Base-by-base conservation (phyloP, 1,140 invertebrate species). In the Diorhabda sublineata region DNA sequence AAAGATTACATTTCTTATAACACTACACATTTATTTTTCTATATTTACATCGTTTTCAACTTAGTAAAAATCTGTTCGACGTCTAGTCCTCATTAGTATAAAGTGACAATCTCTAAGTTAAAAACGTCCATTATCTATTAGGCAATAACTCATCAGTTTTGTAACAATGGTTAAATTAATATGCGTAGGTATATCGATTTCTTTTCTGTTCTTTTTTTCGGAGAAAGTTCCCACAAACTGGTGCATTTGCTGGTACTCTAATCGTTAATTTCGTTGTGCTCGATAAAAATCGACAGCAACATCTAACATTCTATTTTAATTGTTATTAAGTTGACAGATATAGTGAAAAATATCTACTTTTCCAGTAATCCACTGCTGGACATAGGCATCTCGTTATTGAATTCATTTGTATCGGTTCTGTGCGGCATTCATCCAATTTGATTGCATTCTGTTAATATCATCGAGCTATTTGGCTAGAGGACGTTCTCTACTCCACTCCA, bases 91-190 rank as follows among this genome's bases (percentile, higher is more conserved):
- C 47, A 52, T 52, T 52, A 8, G 47, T 52, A 52, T 52, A 52
- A 52, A 52, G 47, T 4, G 47, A 52, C 47, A 52, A 52, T 8
- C 47, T 26, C 26, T 26, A 26, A 26, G 26, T 26, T 52, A n/a
- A 52, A 52, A 52, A 8, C 6, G n/a, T 52, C 47, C 47, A 52
- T 52, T 52, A 52, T 52, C 47, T 6, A 6, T 52, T 52, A 52
- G n/a, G 47, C 47, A 52, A 52, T n/a, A 8, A 6, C n/a, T 52
- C 47, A n/a, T n/a, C 47, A 52, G 47, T 52, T 52, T 52, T 6
- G 47, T 52, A 52, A 52, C 47, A 52, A 52, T 52, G 47, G 47
- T 52, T n/a, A 52, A 52, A 52, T 52, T 52, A 52, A 52, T 52
- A 52, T 52, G 47, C 47, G 47, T 52, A 52, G 47, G 47, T 52